Conservation (phyloP, 1,140 invertebrate genomes). For the Platorchestia sp. region DNA sequence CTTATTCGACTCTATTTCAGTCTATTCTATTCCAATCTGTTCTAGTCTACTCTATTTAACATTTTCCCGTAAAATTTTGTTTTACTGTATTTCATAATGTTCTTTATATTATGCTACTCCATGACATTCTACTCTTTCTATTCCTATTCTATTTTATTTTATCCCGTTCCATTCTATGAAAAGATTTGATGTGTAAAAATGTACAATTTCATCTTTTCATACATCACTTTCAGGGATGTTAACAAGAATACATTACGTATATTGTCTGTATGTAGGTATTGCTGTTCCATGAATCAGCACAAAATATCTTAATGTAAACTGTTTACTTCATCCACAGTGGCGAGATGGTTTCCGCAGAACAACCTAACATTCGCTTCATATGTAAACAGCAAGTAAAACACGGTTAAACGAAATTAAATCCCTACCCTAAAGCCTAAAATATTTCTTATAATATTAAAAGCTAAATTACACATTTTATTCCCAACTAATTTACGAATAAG, state of each 20-base stretch:
- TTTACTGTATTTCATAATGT: too few species aligned
- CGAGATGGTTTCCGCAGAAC: background rate
- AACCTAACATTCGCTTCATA: constrained; percentile 8
- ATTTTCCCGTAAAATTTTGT: too few species aligned
- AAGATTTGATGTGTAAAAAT: too few species aligned
- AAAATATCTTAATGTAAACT: background rate
- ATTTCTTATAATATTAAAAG: background rate
- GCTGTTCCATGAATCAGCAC: background rate
- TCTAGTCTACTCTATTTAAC: too few species aligned
- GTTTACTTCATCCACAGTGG: background rate
- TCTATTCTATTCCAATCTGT: too few species aligned
- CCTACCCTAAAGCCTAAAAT: background rate
- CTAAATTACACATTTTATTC: background rate
- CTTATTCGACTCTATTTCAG: too few species aligned
- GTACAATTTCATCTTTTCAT: background rate
- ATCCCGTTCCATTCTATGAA: too few species aligned
- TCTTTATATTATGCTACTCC: too few species aligned
- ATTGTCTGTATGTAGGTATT: background rate
- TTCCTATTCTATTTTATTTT: too few species aligned
- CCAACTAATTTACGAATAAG: background rate
- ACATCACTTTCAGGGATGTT: background rate
- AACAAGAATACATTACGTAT: background rate
- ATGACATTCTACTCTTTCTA: too few species aligned
- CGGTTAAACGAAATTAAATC: background rate
- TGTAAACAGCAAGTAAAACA: background rate